Percentiles rank a stretch among this genome's conserved stretches.
These are phyloP conservation scores for Hydrochoerus hydrochaeris DNA, from an alignment of 2,113 vertebrate species.

Conservation along the genomic window DNA sequence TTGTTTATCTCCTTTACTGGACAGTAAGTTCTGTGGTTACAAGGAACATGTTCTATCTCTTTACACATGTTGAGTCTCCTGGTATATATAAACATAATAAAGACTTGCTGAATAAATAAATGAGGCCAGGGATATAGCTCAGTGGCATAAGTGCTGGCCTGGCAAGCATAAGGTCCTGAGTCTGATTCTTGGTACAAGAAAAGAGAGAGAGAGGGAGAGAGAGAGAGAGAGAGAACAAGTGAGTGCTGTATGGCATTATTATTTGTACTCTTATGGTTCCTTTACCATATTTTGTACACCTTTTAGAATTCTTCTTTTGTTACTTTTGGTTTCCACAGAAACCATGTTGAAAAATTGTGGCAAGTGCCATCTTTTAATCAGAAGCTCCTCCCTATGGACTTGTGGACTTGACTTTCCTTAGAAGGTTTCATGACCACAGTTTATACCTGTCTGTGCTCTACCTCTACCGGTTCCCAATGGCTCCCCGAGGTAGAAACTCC, in stretches of 20 bases:
- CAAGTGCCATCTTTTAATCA: not conserved
- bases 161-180: too few relatives aligned
- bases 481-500: not conserved
- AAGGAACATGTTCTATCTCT: not conserved
- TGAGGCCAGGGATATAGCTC: not conserved
- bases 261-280: not conserved
- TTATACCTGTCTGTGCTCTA: not conserved
- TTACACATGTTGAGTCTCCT: not conserved
- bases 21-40: not conserved
- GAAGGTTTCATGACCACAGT: not conserved
- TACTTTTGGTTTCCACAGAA: not conserved
- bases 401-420: not conserved
- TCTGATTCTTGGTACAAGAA: too few relatives aligned
- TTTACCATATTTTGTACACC: not conserved
- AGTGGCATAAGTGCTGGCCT: too few relatives aligned
- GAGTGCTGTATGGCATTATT: not conserved
- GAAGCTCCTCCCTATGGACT: not conserved
- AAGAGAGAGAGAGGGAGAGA: not conserved
- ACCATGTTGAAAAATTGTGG: constrained; percentile 7
- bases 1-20: not conserved
- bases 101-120: not conserved
- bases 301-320: not conserved
- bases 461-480: not conserved
- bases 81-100: not conserved
- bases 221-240: not conserved